Conservation (phyloP, 2,888 invertebrate species). For the Uropetala carovei region DNA sequence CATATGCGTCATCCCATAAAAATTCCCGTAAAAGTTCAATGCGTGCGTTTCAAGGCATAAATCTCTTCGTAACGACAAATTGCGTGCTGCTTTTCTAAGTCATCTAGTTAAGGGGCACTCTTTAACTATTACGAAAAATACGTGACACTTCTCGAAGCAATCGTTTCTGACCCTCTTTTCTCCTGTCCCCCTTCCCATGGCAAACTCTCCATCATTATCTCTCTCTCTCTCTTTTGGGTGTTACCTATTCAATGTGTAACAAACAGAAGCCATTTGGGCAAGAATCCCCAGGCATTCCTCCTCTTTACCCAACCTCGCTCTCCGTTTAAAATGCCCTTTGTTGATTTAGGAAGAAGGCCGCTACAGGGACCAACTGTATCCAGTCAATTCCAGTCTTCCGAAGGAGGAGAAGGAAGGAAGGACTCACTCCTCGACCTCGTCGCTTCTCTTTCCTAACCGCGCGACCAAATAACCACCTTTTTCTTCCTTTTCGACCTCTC, state of each 20-base stretch:
- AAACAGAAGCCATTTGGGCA: constrained; percentile 45
- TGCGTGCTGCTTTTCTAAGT: not conserved
- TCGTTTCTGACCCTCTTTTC: not conserved
- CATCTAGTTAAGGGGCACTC: not conserved
- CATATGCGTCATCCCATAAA: too few species aligned
- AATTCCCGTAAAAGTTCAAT: too few species aligned
- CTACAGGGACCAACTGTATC: constrained; percentile 45
- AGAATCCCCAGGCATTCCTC: not conserved
- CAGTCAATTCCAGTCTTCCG: not conserved
- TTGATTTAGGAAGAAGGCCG: constrained; percentile 41
- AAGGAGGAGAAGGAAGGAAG: not conserved
- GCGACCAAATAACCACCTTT: not conserved
- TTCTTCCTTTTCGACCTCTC: not conserved
- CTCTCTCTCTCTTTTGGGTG: not conserved
- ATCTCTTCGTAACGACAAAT: not conserved
- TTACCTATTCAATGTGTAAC: constrained; percentile 47
- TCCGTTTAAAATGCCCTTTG: constrained; percentile 27
- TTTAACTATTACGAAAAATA: not conserved
- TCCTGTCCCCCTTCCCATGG: not conserved
- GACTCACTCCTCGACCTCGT: not conserved
- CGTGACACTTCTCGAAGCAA: not conserved
- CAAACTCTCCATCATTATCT: too few species aligned
- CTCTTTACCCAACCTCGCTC: not conserved
- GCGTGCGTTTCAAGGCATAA: too few species aligned
- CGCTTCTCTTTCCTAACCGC: not conserved